phyloP scores from a whole-genome alignment of 2,888 invertebrate genomes.

The Drosophila barbarae region DNA sequence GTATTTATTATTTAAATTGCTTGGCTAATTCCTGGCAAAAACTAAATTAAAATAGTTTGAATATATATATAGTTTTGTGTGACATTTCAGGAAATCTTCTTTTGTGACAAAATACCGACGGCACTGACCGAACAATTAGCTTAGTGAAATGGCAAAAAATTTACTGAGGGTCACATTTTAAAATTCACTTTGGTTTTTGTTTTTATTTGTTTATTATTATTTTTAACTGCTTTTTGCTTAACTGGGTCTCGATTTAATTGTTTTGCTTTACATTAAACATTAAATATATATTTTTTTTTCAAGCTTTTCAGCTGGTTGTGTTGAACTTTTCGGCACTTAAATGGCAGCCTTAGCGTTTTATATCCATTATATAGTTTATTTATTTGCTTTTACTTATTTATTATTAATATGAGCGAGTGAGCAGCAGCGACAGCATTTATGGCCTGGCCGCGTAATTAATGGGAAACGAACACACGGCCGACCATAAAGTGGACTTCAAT shows the following conservation, averaged over 20 bases:
- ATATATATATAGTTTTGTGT: not conserved
- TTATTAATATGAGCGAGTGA: slow-evolving; percentile 53
- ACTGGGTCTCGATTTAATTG: slow-evolving; percentile 64
- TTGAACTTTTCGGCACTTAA: slow-evolving; percentile 61
- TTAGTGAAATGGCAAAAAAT: slow-evolving; percentile 29
- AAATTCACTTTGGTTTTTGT: slow-evolving; percentile 4
- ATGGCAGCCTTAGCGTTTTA: slow-evolving; percentile 60
- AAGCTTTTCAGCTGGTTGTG: slow-evolving; percentile 56
- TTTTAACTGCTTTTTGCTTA: slow-evolving; percentile 40
- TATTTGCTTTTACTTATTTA: slow-evolving; percentile 58
- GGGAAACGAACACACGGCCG: slow-evolving; percentile 51
- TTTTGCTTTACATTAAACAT: slow-evolving; percentile 43
- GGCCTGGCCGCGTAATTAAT: slow-evolving; percentile 55
- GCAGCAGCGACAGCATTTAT: slow-evolving; percentile 38
- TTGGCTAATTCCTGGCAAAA: not conserved
- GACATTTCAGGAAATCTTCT: not conserved
- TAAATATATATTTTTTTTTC: slow-evolving; percentile 14
- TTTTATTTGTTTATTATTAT: slow-evolving; percentile 4
- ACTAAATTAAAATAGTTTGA: not conserved
- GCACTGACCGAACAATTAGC: slow-evolving; percentile 4
- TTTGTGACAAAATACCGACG: slow-evolving; percentile 24
- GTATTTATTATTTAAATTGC: slow-evolving; percentile 4
- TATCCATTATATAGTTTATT: slow-evolving; percentile 57
- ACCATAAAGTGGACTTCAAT: slow-evolving; percentile 60
- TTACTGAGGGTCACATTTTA: not conserved